phyloP scores from a whole-genome alignment of 2,888 invertebrate genomes.

The Acanthoscelides obtectus region DNA sequence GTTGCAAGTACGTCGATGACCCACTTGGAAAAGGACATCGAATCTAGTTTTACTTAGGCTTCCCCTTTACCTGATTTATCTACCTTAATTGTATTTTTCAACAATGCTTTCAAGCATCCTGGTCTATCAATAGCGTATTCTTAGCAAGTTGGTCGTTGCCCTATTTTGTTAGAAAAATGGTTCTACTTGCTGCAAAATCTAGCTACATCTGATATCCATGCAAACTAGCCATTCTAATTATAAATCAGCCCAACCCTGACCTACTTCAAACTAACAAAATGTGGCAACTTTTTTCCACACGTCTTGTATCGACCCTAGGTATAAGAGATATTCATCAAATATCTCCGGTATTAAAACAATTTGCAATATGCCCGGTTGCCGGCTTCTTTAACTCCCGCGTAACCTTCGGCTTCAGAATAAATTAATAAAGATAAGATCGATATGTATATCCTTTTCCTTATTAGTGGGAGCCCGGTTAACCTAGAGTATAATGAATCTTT shows the following conservation, averaged over 20 bases:
- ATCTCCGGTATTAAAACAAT: neutral
- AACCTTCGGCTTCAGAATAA: slow-evolving; percentile 33
- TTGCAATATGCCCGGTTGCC: slow-evolving; percentile 3
- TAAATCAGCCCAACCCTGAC: neutral
- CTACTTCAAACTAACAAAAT: neutral
- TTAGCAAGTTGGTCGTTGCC: no score
- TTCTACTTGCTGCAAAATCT: no score
- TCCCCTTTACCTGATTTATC: no score
- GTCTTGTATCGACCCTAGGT: neutral
- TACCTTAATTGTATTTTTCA: no score
- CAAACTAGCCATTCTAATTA: neutral
- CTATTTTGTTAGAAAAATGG: no score
- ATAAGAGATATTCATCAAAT: neutral
- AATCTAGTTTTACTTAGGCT: no score
- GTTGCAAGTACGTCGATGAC: no score
- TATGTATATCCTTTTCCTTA: slow-evolving; percentile 28
- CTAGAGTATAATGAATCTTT: slow-evolving; percentile 15
- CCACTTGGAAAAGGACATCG: no score
- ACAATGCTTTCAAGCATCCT: no score
- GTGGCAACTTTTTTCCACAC: neutral
- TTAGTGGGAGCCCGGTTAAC: slow-evolving; percentile 16
- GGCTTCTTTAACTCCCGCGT: slow-evolving; percentile 9
- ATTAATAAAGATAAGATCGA: slow-evolving; percentile 33
- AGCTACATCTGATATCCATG: no score
- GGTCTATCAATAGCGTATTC: no score